Evolutionary conservation across 2,888 invertebrate species (phyloP), one percentile per base, ranked within the genome.

Genomic region (Xestia c-nigrum): DNA sequence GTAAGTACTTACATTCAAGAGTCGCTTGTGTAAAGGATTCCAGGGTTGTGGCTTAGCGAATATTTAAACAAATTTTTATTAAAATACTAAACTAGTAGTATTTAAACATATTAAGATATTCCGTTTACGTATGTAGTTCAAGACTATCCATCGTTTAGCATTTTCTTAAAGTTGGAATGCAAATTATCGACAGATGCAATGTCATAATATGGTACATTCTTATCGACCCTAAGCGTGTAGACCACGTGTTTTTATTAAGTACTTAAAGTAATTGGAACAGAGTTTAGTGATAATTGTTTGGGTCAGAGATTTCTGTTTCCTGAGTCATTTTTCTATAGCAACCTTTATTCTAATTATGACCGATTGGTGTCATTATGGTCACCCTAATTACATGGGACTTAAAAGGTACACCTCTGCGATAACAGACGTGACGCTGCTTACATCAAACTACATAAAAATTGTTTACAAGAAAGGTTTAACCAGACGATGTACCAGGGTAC

Each of bases 1-100:
- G 70, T 67, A 78, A 72, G 81, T 85, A 76, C 67, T 70, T 76
- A 84, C 71, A 76, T 67, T 81, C 46, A 31, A 76, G 55, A 72
- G 40, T 52, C 24, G 38, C 31, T 85, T 64, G 38, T 57, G n/a
- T 67, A 31, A 50, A 67, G 24, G 24, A 43, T 52, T 52, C 10
- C n/a, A 70, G 69, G 63, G 69, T 40, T 75, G 43, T 12, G 9
- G 6, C 40, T n/a, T 43, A 6, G n/a, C 0, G 3, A 43, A 64
- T 43, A 43, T 24, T n/a, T 16, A 9, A 64, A 43, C 5, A 21
- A 64, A 64, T 64, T 31, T 31, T 31, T 2, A 31, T 31, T 1
- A 43, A 43, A 64, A n/a, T 43, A 31, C 24, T 31, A 7, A 59
- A 3, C 16, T 31, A 16, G 16, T 31, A 14, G 24, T 59, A 16